These are phyloP conservation scores for Tragelaphus scriptus DNA, from an alignment of 2,113 vertebrate species.

Conservation along the genomic window DNA sequence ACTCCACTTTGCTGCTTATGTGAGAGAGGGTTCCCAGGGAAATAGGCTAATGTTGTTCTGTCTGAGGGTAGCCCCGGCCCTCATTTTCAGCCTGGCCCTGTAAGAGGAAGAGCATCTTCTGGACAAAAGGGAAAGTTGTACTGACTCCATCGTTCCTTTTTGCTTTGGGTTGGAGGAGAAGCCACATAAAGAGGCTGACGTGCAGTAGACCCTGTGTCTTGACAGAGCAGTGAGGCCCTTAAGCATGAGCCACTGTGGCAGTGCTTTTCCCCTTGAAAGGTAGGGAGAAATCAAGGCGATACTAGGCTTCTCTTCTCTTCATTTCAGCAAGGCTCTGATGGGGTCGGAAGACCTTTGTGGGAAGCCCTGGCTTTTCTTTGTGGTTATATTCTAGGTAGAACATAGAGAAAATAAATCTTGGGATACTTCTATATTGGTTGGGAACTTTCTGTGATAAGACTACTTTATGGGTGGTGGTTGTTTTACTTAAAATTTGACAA, in stretches of 20 bases:
- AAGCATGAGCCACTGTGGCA: background rate
- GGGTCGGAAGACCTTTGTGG: background rate
- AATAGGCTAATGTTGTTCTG: background rate
- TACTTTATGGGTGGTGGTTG: background rate
- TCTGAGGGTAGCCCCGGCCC: background rate
- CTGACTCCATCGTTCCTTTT: background rate
- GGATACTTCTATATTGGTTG: constrained; percentile 14
- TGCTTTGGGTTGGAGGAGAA: background rate
- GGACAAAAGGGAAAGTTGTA: background rate
- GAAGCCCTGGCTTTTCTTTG: background rate
- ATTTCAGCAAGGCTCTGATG: background rate
- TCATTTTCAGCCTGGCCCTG: background rate
- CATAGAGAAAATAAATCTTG: constrained; percentile 27
- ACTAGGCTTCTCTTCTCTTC: background rate
- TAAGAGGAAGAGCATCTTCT: background rate
- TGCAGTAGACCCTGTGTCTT: background rate
- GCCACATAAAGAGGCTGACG: background rate
- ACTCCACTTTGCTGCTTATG: background rate
- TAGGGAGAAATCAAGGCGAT: background rate
- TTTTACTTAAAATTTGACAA: constrained; percentile 13
- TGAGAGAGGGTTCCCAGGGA: background rate
- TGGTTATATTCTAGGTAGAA: background rate
- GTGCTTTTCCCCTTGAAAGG: background rate
- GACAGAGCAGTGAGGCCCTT: background rate
- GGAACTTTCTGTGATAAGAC: background rate